Conservation (phyloP, 1,140 invertebrate species). For the Drosophila tropicalis region DNA sequence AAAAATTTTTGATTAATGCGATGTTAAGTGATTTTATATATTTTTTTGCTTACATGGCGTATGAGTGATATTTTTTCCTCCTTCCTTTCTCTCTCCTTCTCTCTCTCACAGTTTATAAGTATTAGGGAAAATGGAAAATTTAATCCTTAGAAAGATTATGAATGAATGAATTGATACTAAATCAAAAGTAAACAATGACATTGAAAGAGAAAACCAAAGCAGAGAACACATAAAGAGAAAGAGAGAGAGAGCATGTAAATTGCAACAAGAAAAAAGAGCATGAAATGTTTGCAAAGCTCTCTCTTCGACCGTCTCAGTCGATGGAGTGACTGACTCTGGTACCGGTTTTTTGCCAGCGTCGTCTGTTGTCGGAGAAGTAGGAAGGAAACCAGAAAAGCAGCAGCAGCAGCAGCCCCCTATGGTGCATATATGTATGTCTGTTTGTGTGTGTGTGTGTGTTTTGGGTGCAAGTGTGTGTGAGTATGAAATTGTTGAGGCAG, state of each 20-base stretch:
- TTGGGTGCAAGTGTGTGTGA: constrained; percentile 34
- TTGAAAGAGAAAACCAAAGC: constrained; percentile 23
- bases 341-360: constrained; percentile 41
- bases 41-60: constrained; percentile 27
- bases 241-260: constrained; percentile 5
- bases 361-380: constrained; percentile 53
- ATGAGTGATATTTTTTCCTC: constrained; percentile 37
- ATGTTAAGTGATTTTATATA: constrained; percentile 11
- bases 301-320: constrained; percentile 1
- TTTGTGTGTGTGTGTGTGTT: constrained; percentile 40
- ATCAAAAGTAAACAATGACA: constrained; percentile 50
- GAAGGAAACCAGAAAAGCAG: constrained; percentile 70
- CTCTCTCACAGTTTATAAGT: no score
- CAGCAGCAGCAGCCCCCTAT: constrained; percentile 36
- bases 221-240: constrained; percentile 16
- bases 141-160: background rate
- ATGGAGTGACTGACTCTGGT: constrained; percentile 41
- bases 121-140: background rate
- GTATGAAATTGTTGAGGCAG: constrained; percentile 80
- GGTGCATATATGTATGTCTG: constrained; percentile 29
- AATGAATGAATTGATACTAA: constrained; percentile 38
- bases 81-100: no score
- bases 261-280: background rate
- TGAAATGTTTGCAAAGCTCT: constrained; percentile 5
- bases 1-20: constrained; percentile 71